Base-by-base conservation (phyloP, 2,797 vertebrate species). In the Gymnoscopelus microlampas region DNA sequence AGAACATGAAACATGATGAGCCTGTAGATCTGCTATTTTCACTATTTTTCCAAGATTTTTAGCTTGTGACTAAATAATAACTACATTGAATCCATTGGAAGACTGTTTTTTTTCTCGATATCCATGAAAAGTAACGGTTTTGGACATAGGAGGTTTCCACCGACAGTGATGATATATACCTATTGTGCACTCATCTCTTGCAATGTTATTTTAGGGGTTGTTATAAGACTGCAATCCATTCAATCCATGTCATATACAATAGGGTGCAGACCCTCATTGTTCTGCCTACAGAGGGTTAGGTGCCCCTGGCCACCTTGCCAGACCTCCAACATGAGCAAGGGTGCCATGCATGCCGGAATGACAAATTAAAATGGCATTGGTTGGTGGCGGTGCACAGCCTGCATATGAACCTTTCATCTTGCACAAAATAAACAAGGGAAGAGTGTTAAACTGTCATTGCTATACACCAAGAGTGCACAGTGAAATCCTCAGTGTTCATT, bases 321-420 rank as follows among this genome's bases (percentile, higher is more conserved):
- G 39, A 62, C 78, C 82, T 81, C 56, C 73, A 64, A 70, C 55
- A 53, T 12, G 19, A 79, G 70, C 2, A 48, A 61, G n/a, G 67
- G 60, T 76, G 81, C 71, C 83, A 78, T 53, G 80, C 84, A 76
- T 84, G 77, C 77, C 80, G 80, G 87, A 87, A 88, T 89, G 82
- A 88, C 82, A 79, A 87, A 91, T 87, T 84, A 84, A 81, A 83
- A 80, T 76, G 80, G 71, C 80, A 80, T 81, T 87, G 84, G 85
- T 80, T 75, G 74, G 39, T 19, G 19, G 19, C 19, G 19, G 19
- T 29, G 66, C 75, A 57, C 19, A 0, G 61, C 57, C 32, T 70
- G 10, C 77, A 19, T 19, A 88, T 87, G 78, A 84, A 84, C 88
- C 85, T 85, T 65, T 76, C 49, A 23, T 65, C 72, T 76, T 76